Conservation (phyloP, 2,113 vertebrate genomes). For the Microtus ochrogaster region DNA sequence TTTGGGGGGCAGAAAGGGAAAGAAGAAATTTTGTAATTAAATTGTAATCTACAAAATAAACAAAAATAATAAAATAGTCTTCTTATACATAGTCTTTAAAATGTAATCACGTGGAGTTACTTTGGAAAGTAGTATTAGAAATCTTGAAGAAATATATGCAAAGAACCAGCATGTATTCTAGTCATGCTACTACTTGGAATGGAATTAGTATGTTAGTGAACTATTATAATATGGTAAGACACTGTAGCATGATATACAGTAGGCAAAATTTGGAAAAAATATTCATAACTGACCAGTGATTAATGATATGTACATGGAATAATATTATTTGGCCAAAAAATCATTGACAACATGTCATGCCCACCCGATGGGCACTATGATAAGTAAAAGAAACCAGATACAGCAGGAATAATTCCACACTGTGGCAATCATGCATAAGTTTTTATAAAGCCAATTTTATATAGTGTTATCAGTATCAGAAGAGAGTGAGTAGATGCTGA, state of each 20-base stretch:
- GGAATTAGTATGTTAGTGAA: neutral
- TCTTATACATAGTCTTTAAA: too few relatives aligned
- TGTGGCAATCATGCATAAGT: neutral
- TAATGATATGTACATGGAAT: neutral
- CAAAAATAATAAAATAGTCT: too few relatives aligned
- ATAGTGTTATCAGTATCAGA: neutral
- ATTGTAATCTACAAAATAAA: too few relatives aligned
- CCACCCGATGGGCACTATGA: neutral
- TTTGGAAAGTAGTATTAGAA: too few relatives aligned
- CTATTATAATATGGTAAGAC: neutral
- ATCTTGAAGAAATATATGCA: neutral
- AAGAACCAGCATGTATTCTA: neutral
- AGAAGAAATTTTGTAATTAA: too few relatives aligned
- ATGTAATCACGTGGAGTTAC: too few relatives aligned
- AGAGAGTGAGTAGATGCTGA: neutral
- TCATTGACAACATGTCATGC: neutral
- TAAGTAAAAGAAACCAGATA: neutral
- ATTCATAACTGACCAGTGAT: neutral
- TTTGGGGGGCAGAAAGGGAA: too few relatives aligned
- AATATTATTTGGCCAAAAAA: neutral
- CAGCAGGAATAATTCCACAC: neutral
- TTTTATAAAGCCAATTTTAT: neutral
- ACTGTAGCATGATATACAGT: neutral
- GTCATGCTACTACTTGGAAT: neutral
- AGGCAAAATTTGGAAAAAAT: neutral